Percentiles rank a stretch among this genome's conserved stretches.
These are phyloP conservation scores for Conus canariensis DNA, from an alignment of 2,888 invertebrate species.

Conservation along the genomic window DNA sequence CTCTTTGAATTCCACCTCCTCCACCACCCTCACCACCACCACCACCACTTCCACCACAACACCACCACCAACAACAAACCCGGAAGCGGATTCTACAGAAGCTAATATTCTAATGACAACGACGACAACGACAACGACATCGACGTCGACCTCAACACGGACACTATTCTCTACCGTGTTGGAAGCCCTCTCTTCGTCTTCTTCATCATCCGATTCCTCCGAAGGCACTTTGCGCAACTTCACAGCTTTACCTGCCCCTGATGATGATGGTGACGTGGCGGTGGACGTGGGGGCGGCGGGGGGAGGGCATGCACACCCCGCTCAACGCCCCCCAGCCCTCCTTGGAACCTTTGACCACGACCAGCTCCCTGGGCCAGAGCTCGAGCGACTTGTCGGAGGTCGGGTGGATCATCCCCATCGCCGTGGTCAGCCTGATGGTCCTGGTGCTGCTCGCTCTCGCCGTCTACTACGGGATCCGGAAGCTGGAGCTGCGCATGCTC, in stretches of 20 bases:
- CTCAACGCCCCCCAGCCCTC: slow-evolving; percentile 41
- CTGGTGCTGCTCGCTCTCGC: slow-evolving; percentile 22
- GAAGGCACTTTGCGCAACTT: background rate
- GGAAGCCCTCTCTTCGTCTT: background rate
- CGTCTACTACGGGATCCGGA: slow-evolving; percentile 34
- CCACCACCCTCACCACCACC: background rate
- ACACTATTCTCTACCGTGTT: background rate
- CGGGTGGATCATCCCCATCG: slow-evolving; percentile 34
- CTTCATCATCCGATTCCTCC: background rate
- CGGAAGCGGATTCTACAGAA: background rate
- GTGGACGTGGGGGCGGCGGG: background rate
- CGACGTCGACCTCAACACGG: background rate
- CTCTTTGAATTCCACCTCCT: too few species aligned
- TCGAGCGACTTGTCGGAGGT: slow-evolving; percentile 17
- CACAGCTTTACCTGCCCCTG: background rate
- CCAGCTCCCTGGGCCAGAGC: background rate
- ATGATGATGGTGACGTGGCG: background rate
- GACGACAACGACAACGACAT: background rate
- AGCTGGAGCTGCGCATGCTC: slow-evolving; percentile 43
- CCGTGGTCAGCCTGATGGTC: background rate
- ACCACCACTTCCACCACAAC: background rate
- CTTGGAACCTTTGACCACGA: slow-evolving; percentile 19
- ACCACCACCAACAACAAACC: background rate
- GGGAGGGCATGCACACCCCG: slow-evolving; percentile 31
- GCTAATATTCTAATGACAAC: background rate